Percentiles rank a stretch among this genome's conserved stretches.
Evolutionary conservation across 2,113 vertebrate species (phyloP).

Genomic region (Eudyptes chrysolophus): DNA sequence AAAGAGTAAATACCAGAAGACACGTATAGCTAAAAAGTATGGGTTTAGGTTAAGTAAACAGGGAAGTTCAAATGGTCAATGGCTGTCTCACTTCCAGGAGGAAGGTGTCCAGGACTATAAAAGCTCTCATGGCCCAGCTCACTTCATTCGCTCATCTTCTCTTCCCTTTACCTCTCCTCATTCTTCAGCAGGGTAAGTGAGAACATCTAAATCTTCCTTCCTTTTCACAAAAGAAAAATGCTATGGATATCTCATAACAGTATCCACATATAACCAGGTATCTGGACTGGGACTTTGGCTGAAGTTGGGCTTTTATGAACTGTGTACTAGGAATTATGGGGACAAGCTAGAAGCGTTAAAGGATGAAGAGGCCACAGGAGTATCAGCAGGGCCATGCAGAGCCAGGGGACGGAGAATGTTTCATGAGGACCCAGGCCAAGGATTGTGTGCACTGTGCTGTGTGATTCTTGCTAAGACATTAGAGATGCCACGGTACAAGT

Average conservation of each 20-base stretch:
- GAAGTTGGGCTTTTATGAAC: rapidly evolving
- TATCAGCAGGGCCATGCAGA: not conserved
- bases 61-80: not conserved
- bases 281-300: not conserved
- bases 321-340: rapidly evolving
- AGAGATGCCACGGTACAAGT: rapidly evolving
- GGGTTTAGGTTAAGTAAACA: constrained; percentile 6
- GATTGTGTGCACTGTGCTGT: rapidly evolving
- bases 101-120: constrained; percentile 18
- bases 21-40: constrained; percentile 21
- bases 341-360: rapidly evolving
- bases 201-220: not conserved
- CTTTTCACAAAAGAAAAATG: not conserved
- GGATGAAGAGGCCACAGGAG: not conserved
- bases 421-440: not conserved
- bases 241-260: rapidly evolving
- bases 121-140: not conserved
- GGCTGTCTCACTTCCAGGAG: constrained; percentile 63
- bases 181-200: constrained; percentile 45
- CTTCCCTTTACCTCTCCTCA: not conserved
- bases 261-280: rapidly evolving
- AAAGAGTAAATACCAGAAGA: constrained; percentile 26
- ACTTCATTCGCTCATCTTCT: not conserved
- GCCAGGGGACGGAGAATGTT: rapidly evolving
- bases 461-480: not conserved